Evolutionary conservation across 1,140 invertebrate species (phyloP), one percentile per base, ranked within the genome.

Genomic region (Aphaenogaster floridana): DNA sequence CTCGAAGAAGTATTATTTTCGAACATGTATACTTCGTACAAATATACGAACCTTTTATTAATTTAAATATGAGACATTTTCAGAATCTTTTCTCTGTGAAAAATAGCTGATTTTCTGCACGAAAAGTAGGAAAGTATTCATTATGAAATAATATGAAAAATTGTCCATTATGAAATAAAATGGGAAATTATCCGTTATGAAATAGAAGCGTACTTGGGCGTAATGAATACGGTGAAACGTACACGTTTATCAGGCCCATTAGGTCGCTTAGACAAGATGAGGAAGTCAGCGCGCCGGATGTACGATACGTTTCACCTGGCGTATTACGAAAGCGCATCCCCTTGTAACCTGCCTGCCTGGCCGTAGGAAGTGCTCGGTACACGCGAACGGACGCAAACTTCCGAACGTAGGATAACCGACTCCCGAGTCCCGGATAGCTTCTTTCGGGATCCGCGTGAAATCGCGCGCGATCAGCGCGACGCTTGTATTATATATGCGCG

Each of bases 251-350:
- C 61, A 66, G 34, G 45, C 2, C 45, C 42, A 79, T 79, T 79
- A 79, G 42, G 45, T 79, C 17, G 9, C 13, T 34, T n/a, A 61
- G 69, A 76, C 39, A 84, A 63, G 54, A 84, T 21, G 69, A 84
- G 69, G 69, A 76, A 84, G 80, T 61, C 17, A 36, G 54, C 3
- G n/a, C 54, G 42, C 42, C 69, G 68, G 80, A 84, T 21, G 54
- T 74, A 34, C 68, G 54, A 84, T 74, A 84, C 39, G 34, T 84
- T 84, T 84, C 80, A 84, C 80, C 54, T 76, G 80, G 42, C 69
- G 69, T 42, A 45, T 48, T 77, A 84, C 54, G 81, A 78, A 78
- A 78, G 71, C 45, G 42, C 59, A 52, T 84, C 3, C 52, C 45
- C 28, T 39, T 52, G 36, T 17, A 66, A 69, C 45, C 39, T 84